Evolutionary conservation across 1,140 invertebrate genomes (phyloP).

Genomic region (Drosophila sulfurigaster): DNA sequence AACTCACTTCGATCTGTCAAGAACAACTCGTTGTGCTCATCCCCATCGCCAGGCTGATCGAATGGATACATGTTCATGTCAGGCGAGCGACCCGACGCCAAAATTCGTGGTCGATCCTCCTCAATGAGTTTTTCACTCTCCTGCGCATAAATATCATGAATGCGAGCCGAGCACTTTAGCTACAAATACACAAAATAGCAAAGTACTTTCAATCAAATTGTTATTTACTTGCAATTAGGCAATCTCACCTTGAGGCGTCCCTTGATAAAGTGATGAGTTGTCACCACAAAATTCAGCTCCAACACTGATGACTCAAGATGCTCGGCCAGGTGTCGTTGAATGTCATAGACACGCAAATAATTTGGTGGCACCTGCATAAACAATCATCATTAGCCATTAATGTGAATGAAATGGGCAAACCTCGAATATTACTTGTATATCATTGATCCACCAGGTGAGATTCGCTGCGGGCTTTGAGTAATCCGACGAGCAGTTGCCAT

Average conservation of each 20-base stretch:
- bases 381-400: not conserved
- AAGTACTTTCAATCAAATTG: not conserved
- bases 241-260: constrained; percentile 85
- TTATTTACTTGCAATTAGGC: not conserved
- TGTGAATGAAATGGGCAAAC: not conserved
- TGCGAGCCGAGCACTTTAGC: constrained; percentile 80
- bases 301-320: constrained; percentile 76
- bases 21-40: constrained; percentile 77
- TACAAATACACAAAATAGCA: constrained; percentile 11
- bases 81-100: constrained; percentile 82
- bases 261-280: constrained; percentile 86
- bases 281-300: constrained; percentile 86
- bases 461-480: constrained; percentile 92
- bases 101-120: constrained; percentile 79
- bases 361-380: constrained; percentile 64
- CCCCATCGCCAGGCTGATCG: constrained; percentile 65
- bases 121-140: constrained; percentile 80
- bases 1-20: constrained; percentile 78
- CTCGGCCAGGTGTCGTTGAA: constrained; percentile 74
- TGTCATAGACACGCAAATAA: constrained; percentile 69
- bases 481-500: constrained; percentile 90
- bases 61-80: constrained; percentile 83
- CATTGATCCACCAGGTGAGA: constrained; percentile 94
- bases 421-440: constrained; percentile 87
- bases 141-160: constrained; percentile 81